These are phyloP conservation scores for Antheraea assamensis DNA, from an alignment of 2,888 invertebrate species.

Conservation along the genomic window DNA sequence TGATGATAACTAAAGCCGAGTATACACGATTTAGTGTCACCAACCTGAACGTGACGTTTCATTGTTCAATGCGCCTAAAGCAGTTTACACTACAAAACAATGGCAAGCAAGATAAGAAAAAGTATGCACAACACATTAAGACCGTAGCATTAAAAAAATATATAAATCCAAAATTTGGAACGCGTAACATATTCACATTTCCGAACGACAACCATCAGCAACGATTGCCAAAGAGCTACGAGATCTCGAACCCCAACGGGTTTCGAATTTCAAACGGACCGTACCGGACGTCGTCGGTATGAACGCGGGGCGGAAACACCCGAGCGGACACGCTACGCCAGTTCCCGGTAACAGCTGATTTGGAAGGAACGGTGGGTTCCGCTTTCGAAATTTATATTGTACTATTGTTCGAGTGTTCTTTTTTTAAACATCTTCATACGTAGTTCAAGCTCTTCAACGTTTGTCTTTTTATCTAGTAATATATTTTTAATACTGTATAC, in stretches of 20 bases:
- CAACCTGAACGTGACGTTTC: too few relatives aligned
- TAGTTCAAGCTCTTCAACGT: not conserved
- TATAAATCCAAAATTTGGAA: slow-evolving; percentile 16
- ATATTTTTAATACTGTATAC: not conserved
- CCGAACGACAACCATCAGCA: slow-evolving; percentile 48
- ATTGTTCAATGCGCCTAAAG: too few relatives aligned
- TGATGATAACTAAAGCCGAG: too few relatives aligned
- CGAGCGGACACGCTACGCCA: slow-evolving; percentile 55
- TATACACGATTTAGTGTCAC: too few relatives aligned
- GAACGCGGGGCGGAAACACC: slow-evolving; percentile 57
- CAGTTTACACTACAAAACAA: too few relatives aligned
- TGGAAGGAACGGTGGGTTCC: slow-evolving; percentile 55
- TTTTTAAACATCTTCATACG: not conserved
- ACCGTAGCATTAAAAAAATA: too few relatives aligned
- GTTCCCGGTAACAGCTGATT: slow-evolving; percentile 68
- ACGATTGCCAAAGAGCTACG: slow-evolving; percentile 49
- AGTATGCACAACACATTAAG: too few relatives aligned
- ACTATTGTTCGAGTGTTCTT: slow-evolving; percentile 25
- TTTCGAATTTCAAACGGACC: slow-evolving; percentile 53
- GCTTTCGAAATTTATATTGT: slow-evolving; percentile 51
- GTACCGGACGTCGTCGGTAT: slow-evolving; percentile 57
- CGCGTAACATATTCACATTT: slow-evolving; percentile 29
- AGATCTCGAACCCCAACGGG: slow-evolving; percentile 29
- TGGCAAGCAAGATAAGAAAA: too few relatives aligned
- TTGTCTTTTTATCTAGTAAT: not conserved